Conservation (phyloP, 1,140 invertebrate species). For the Telenomus remus region DNA sequence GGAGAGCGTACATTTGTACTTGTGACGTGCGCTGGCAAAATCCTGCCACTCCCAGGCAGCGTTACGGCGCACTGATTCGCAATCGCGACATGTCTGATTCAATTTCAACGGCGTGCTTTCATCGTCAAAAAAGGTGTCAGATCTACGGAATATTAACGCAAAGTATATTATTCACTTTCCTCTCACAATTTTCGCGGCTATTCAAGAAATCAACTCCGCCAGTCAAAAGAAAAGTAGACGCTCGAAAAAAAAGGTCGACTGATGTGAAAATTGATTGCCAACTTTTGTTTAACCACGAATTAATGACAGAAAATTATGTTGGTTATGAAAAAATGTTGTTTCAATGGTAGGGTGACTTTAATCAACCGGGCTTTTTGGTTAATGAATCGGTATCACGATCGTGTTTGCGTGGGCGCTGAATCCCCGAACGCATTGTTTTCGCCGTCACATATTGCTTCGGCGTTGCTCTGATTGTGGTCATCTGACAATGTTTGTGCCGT, state of each 20-base stretch:
- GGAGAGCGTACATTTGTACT: not conserved
- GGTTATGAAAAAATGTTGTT: too few species aligned
- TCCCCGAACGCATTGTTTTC: slow-evolving; percentile 44
- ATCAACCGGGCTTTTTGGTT: slow-evolving; percentile 48
- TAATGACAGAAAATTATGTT: too few species aligned
- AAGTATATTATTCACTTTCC: slow-evolving; percentile 12
- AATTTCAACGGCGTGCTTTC: slow-evolving; percentile 14
- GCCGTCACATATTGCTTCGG: slow-evolving; percentile 44
- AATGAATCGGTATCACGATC: slow-evolving; percentile 43
- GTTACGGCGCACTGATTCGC: slow-evolving; percentile 12
- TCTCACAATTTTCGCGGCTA: too few species aligned
- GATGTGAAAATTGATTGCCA: too few species aligned
- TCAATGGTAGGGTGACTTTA: slow-evolving; percentile 30
- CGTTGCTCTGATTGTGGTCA: slow-evolving; percentile 47
- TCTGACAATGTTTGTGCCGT: slow-evolving; percentile 17
- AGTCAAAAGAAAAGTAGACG: too few species aligned
- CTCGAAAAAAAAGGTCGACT: too few species aligned
- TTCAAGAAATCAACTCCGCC: too few species aligned
- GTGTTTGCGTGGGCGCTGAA: slow-evolving; percentile 46
- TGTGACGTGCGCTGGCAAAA: not conserved
- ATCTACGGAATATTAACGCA: slow-evolving; percentile 4
- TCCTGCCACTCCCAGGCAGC: not conserved
- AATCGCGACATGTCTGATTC: slow-evolving; percentile 23
- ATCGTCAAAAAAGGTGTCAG: slow-evolving; percentile 4
- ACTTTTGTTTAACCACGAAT: too few species aligned